A percentile compares a stretch with the other conserved stretches of the same genome.
Conservation (phyloP, 2,797 vertebrate species). For the Schizothorax lantsangensis region DNA sequence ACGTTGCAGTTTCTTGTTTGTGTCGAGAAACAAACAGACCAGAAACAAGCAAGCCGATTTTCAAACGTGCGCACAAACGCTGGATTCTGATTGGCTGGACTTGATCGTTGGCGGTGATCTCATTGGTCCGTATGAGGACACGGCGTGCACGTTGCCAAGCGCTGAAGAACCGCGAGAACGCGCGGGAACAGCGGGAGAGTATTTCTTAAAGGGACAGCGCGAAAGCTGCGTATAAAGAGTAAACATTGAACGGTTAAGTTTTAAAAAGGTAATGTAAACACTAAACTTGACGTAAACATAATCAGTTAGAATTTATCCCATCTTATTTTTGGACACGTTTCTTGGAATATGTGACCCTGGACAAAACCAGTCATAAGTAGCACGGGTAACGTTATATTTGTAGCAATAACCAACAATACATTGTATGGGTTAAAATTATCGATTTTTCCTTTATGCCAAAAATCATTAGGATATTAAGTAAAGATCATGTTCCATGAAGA, state of each 20-base stretch:
- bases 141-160: conserved; percentile 69
- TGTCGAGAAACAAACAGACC: conserved; percentile 49
- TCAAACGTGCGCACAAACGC: conserved; percentile 75
- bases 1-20: not conserved
- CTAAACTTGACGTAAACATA: not conserved
- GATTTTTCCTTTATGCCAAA: no score
- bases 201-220: conserved; percentile 22
- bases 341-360: not conserved
- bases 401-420: no score
- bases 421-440: no score
- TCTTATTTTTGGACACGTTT: not conserved
- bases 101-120: not conserved
- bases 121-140: conserved; percentile 69
- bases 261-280: not conserved
- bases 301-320: not conserved
- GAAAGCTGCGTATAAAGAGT: not conserved
- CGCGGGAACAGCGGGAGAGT: conserved; percentile 21
- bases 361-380: no score
- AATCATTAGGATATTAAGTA: no score
- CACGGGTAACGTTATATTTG: no score
- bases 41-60: conserved; percentile 59
- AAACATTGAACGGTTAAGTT: not conserved
- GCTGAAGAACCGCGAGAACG: conserved; percentile 65
- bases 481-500: no score
- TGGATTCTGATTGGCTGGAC: conserved; percentile 69